These are phyloP conservation scores for Luidia sarsii DNA, from an alignment of 53 echinoderm and acorn worm genomes.

Conservation along the genomic window DNA sequence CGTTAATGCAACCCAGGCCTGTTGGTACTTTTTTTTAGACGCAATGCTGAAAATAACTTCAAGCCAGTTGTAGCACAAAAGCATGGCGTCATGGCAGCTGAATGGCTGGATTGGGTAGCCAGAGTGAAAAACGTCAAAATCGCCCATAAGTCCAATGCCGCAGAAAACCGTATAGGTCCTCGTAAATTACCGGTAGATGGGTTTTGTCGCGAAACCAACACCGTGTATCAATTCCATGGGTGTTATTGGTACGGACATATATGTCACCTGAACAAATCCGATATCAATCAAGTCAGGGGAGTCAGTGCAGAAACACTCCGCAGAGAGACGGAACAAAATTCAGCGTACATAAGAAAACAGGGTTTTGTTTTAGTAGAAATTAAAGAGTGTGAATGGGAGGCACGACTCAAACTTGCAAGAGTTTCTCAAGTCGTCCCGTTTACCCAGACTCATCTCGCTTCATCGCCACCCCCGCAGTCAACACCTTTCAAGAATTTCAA, in stretches of 20 bases:
- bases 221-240: slow-evolving; percentile 35
- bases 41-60: too few species aligned
- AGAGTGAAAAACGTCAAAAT: neutral
- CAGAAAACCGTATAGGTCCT: neutral
- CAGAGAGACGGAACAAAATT: neutral
- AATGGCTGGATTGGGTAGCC: slow-evolving; percentile 7
- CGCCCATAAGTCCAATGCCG: neutral
- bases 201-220: slow-evolving; percentile 32
- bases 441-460: too few species aligned
- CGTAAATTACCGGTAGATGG: neutral
- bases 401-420: neutral
- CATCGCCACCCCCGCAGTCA: too few species aligned
- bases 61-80: too few species aligned
- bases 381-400: neutral
- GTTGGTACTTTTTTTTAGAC: too few species aligned
- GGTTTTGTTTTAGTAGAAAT: neutral
- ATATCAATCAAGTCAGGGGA: neutral
- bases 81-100: neutral
- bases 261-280: neutral
- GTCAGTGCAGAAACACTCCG: neutral
- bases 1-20: slow-evolving; percentile 50
- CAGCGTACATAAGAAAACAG: neutral
- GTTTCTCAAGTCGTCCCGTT: neutral
- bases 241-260: neutral
- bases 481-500: too few species aligned